A percentile compares a stretch with the other conserved stretches of the same genome.
Evolutionary conservation across 2,113 vertebrate genomes (phyloP).

Genomic region (Bothrops jararaca): DNA sequence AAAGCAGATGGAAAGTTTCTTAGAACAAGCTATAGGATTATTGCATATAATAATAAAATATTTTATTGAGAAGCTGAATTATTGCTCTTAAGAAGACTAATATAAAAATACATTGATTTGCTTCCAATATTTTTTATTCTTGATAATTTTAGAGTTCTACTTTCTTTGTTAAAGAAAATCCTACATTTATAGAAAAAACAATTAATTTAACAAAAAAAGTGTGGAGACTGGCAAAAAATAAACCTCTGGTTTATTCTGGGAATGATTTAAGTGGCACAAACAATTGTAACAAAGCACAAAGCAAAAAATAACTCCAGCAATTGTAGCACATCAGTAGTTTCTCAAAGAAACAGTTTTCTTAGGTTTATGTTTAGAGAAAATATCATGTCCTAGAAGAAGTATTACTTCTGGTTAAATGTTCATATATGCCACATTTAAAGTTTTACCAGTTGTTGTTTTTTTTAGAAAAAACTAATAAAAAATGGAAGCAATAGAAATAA

Average conservation of each 20-base stretch:
- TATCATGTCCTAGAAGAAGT: background rate
- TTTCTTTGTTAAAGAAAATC: background rate
- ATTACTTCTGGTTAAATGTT: background rate
- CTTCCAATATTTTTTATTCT: conserved; percentile 12
- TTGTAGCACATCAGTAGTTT: background rate
- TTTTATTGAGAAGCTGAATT: conserved; percentile 36
- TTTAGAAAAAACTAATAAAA: background rate
- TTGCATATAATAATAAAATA: conserved; percentile 57
- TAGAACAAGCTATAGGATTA: conserved; percentile 45
- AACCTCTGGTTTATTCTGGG: background rate
- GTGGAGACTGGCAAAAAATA: background rate
- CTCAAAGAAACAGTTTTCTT: background rate
- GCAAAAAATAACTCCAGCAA: background rate
- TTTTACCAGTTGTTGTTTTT: background rate
- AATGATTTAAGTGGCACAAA: background rate
- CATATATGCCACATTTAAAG: background rate
- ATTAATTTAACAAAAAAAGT: background rate
- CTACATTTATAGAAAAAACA: background rate
- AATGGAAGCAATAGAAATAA: background rate
- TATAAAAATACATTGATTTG: background rate
- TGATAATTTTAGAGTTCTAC: background rate
- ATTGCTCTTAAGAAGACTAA: conserved; percentile 11
- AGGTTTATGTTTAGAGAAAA: background rate
- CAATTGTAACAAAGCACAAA: background rate
- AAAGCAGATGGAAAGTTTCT: conserved; percentile 66